Conservation (phyloP, 2,888 invertebrate species). For the Allacma fusca region DNA sequence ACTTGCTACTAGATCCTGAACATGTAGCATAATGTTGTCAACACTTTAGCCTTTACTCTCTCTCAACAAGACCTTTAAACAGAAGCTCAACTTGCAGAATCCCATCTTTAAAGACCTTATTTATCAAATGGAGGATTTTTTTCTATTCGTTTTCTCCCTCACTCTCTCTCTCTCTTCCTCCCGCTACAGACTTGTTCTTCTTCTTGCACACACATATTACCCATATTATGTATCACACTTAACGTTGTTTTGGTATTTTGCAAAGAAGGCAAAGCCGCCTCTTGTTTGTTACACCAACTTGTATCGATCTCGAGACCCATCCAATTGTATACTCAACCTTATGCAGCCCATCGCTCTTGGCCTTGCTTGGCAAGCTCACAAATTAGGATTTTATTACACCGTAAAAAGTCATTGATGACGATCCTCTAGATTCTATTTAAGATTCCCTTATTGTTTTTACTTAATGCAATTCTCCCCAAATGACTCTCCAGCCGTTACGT, state of each 20-base stretch:
- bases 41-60: slow-evolving; percentile 15
- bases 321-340: neutral
- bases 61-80: slow-evolving; percentile 3
- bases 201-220: neutral
- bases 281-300: neutral
- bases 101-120: neutral
- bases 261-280: too few species aligned
- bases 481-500: neutral
- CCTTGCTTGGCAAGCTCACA: neutral
- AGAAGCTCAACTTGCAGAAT: slow-evolving; percentile 8
- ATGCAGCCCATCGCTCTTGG: too few species aligned
- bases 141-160: slow-evolving; percentile 10
- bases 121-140: slow-evolving; percentile 8
- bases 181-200: neutral
- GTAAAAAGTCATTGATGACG: slow-evolving; percentile 16
- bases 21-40: slow-evolving; percentile 1
- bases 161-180: neutral
- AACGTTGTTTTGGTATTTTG: too few species aligned
- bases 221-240: too few species aligned
- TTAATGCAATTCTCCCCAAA: slow-evolving; percentile 10
- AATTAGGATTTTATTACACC: slow-evolving; percentile 13
- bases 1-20: too few species aligned
- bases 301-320: neutral
- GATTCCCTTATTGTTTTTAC: slow-evolving; percentile 11
- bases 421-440: slow-evolving; percentile 6